Evolutionary conservation across 1,140 invertebrate genomes (phyloP).

Genomic region (Calosoma granatense): DNA sequence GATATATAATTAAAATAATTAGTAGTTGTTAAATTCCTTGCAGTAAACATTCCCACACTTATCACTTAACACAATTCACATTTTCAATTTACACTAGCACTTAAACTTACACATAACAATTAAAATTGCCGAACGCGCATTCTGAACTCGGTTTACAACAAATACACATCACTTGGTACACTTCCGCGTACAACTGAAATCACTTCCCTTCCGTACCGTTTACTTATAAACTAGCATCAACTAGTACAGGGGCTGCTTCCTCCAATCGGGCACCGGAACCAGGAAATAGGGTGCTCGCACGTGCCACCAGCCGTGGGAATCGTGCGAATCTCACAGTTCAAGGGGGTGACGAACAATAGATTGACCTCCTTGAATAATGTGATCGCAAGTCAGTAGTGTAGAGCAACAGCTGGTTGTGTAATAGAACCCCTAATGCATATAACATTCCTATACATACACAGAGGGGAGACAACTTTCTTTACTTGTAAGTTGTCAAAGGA

Average conservation of each 20-base stretch:
- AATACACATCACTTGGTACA: background rate
- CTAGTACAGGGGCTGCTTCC: background rate
- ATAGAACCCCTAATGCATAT: too few species aligned
- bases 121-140: too few species aligned
- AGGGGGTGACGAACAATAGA: background rate
- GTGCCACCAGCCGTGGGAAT: background rate
- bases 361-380: background rate
- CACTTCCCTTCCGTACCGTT: background rate
- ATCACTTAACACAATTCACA: too few species aligned
- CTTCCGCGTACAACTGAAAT: slow-evolving; percentile 5
- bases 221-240: background rate
- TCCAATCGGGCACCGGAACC: slow-evolving; percentile 2
- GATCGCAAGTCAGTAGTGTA: background rate
- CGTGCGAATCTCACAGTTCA: background rate
- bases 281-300: background rate
- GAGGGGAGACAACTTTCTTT: too few species aligned
- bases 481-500: too few species aligned
- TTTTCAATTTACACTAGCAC: too few species aligned
- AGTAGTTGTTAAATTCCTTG: too few species aligned
- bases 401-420: background rate
- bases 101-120: too few species aligned
- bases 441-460: too few species aligned
- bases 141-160: too few species aligned
- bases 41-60: too few species aligned
- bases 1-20: too few species aligned